Conservation (phyloP, 2,888 invertebrate species). For the Endotricha flammealis region DNA sequence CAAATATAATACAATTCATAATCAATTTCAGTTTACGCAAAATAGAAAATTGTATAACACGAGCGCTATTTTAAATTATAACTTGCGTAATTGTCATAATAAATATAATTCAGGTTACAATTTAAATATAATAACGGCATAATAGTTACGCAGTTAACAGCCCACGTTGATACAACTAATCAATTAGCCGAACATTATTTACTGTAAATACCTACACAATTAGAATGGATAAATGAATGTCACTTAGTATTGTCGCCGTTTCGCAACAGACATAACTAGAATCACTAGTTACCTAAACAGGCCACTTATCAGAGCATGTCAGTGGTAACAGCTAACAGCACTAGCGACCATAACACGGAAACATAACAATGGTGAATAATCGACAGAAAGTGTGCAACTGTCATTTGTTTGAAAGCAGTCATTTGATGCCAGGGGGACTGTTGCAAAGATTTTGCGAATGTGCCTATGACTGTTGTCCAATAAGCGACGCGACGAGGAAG, state of each 20-base stretch:
- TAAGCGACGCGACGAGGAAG: too few species aligned
- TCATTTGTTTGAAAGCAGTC: constrained; percentile 7
- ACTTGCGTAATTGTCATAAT: too few species aligned
- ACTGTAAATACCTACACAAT: constrained; percentile 26
- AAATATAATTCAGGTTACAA: too few species aligned
- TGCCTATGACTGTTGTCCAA: too few species aligned
- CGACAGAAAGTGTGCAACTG: constrained; percentile 9
- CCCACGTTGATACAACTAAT: too few species aligned
- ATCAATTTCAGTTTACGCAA: too few species aligned
- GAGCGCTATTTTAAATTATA: too few species aligned
- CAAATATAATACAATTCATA: too few species aligned
- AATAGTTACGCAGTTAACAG: too few species aligned
- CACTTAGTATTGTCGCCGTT: constrained; percentile 39
- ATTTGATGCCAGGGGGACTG: background rate
- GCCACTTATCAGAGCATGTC: constrained; percentile 35
- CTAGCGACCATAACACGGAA: constrained; percentile 20
- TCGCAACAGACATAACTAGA: constrained; percentile 36
- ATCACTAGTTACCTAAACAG: constrained; percentile 33
- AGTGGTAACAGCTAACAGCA: constrained; percentile 15
- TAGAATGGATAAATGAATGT: constrained; percentile 37
- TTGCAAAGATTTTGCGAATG: too few species aligned
- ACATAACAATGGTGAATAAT: constrained; percentile 22
- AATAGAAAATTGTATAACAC: too few species aligned
- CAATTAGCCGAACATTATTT: constrained; percentile 22
- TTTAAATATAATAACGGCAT: too few species aligned